Percentiles rank a stretch among this genome's conserved stretches.
These are phyloP conservation scores for Arctopsyche grandis DNA, from an alignment of 1,140 invertebrate genomes.

Conservation along the genomic window DNA sequence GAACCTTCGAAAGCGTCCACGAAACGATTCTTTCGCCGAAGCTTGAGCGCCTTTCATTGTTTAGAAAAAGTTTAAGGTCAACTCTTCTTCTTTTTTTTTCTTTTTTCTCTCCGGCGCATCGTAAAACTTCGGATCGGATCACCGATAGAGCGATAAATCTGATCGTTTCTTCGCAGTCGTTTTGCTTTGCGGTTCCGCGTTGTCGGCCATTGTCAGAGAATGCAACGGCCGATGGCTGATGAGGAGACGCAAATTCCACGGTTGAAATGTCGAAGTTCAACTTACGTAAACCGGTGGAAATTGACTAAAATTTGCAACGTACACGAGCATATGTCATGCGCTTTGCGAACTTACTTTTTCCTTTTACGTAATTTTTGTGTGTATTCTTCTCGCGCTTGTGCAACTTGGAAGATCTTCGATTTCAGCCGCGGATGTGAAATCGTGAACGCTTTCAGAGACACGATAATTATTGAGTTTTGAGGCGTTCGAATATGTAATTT, in stretches of 20 bases:
- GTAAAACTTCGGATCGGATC: neutral
- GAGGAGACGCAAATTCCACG: too few species aligned
- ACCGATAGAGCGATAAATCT: neutral
- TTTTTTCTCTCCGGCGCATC: too few species aligned
- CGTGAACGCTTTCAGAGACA: too few species aligned
- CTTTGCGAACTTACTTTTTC: conserved; percentile 10
- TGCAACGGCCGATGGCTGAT: too few species aligned
- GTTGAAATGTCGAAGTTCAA: conserved; percentile 9
- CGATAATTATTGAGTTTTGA: too few species aligned
- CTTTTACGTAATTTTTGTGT: conserved; percentile 7
- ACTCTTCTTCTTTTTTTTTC: neutral
- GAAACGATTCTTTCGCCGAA: too few species aligned
- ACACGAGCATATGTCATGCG: conserved; percentile 8
- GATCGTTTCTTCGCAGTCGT: neutral
- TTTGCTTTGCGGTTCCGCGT: neutral
- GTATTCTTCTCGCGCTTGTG: neutral
- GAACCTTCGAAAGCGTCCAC: too few species aligned
- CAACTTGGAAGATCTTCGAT: neutral
- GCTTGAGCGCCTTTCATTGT: too few species aligned
- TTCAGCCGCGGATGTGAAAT: neutral
- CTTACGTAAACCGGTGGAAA: conserved; percentile 10
- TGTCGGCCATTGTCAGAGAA: too few species aligned
- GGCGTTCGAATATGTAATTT: too few species aligned
- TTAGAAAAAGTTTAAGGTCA: conserved; percentile 1
- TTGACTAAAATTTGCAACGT: conserved; percentile 19